These are phyloP conservation scores for Speoplatyrhinus poulsoni DNA, from an alignment of 2,113 vertebrate species.

Conservation along the genomic window DNA sequence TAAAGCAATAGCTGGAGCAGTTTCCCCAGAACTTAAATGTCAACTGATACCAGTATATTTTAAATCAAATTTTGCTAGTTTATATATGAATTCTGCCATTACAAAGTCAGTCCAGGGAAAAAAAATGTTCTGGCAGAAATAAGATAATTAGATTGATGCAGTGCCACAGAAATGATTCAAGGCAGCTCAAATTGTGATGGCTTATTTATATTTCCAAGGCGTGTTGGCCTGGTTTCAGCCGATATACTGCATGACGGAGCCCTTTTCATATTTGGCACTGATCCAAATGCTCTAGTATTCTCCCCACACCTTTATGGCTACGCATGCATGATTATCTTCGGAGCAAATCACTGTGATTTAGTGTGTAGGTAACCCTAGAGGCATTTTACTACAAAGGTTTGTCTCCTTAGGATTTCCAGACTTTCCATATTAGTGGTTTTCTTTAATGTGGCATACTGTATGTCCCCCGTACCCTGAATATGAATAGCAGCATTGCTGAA, in stretches of 20 bases:
- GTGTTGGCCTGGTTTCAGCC: conserved; percentile 39
- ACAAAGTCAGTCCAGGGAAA: conserved; percentile 52
- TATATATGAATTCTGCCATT: conserved; percentile 45
- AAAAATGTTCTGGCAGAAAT: conserved; percentile 48
- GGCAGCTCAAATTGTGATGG: conserved; percentile 30
- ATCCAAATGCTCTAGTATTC: background rate
- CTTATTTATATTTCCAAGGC: conserved; percentile 58
- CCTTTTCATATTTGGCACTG: conserved; percentile 43
- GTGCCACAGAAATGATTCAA: conserved; percentile 43
- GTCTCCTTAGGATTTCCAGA: conserved; percentile 31
- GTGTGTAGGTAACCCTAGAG: background rate
- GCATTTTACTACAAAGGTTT: conserved; percentile 22
- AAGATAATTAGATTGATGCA: conserved; percentile 58
- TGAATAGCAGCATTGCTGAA: conserved; percentile 3
- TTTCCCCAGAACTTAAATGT: conserved; percentile 47
- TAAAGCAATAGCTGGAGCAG: conserved; percentile 49
- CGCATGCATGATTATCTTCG: conserved; percentile 33
- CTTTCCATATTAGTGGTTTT: conserved; percentile 32
- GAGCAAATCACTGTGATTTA: conserved; percentile 27
- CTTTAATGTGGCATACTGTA: conserved; percentile 22
- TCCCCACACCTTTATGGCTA: conserved; percentile 23
- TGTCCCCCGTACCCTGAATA: background rate
- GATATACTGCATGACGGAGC: conserved; percentile 26
- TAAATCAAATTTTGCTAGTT: conserved; percentile 51
- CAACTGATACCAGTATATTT: conserved; percentile 54